Conservation (phyloP, 92 coral and sea anemone genomes). For the Isaurus tuberculatus region DNA sequence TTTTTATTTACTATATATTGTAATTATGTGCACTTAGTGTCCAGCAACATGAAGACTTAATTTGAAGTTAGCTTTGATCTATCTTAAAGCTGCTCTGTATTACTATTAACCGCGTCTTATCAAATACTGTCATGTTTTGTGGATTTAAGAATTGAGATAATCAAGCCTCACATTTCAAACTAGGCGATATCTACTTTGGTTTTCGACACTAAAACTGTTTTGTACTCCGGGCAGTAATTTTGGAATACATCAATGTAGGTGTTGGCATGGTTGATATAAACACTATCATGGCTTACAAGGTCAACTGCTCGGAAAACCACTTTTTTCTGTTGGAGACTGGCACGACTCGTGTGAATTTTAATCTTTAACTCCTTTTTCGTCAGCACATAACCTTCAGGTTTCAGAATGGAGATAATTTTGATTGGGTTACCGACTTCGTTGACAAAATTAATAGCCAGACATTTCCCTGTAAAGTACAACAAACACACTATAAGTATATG, state of each 20-base stretch:
- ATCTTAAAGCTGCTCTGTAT: too few species aligned
- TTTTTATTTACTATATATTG: too few species aligned
- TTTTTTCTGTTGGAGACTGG: slow-evolving; percentile 32
- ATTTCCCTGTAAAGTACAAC: slow-evolving; percentile 33
- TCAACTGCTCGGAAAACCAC: slow-evolving; percentile 61
- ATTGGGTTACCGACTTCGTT: slow-evolving; percentile 57
- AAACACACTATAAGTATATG: neutral
- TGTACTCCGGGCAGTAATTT: slow-evolving; percentile 25
- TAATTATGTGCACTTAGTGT: too few species aligned
- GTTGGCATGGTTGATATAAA: slow-evolving; percentile 29
- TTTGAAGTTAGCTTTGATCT: too few species aligned
- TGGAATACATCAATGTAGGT: slow-evolving; percentile 31
- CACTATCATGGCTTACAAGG: neutral
- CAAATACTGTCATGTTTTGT: too few species aligned
- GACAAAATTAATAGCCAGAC: slow-evolving; percentile 53
- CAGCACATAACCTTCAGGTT: slow-evolving; percentile 56
- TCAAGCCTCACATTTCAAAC: neutral
- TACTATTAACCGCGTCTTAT: too few species aligned
- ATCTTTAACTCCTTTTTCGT: slow-evolving; percentile 49
- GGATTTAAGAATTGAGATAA: neutral
- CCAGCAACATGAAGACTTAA: too few species aligned
- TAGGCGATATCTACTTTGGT: neutral
- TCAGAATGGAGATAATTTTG: slow-evolving; percentile 52
- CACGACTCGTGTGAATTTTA: slow-evolving; percentile 27
- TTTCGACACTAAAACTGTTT: slow-evolving; percentile 23